These are phyloP conservation scores for Falco peregrinus DNA, from an alignment of 2,797 vertebrate genomes.

Conservation along the genomic window DNA sequence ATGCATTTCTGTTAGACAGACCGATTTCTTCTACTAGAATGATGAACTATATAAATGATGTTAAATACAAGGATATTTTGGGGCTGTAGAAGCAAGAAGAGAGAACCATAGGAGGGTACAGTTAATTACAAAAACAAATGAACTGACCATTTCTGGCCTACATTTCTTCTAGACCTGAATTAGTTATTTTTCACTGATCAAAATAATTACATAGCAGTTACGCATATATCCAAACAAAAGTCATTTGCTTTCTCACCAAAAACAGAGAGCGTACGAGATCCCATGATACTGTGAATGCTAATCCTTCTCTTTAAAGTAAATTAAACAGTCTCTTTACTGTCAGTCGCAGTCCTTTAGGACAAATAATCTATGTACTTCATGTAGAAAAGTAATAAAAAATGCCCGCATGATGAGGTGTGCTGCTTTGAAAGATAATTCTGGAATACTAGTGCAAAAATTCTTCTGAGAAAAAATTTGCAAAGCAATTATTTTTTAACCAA, in stretches of 20 bases:
- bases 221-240: constrained; percentile 47
- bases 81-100: not conserved
- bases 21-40: constrained; percentile 59
- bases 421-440: constrained; percentile 62
- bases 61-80: constrained; percentile 39
- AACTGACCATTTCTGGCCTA: constrained; percentile 64
- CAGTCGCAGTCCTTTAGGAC: constrained; percentile 64
- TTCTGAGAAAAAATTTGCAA: constrained; percentile 50
- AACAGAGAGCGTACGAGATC: constrained; percentile 10
- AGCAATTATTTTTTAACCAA: constrained; percentile 53
- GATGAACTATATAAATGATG: constrained; percentile 31
- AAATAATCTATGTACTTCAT: constrained; percentile 61
- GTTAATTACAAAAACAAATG: constrained; percentile 76
- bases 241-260: constrained; percentile 12
- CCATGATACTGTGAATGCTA: constrained; percentile 69
- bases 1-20: constrained; percentile 24
- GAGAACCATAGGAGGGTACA: constrained; percentile 51
- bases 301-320: constrained; percentile 75
- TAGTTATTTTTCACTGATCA: constrained; percentile 58
- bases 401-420: constrained; percentile 37
- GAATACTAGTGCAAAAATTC: constrained; percentile 42
- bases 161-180: constrained; percentile 66
- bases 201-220: constrained; percentile 56
- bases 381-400: constrained; percentile 63
- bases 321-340: constrained; percentile 70